Base-by-base conservation (phyloP, 92 coral and sea anemone genomes). In the Phenganax subtilis region DNA sequence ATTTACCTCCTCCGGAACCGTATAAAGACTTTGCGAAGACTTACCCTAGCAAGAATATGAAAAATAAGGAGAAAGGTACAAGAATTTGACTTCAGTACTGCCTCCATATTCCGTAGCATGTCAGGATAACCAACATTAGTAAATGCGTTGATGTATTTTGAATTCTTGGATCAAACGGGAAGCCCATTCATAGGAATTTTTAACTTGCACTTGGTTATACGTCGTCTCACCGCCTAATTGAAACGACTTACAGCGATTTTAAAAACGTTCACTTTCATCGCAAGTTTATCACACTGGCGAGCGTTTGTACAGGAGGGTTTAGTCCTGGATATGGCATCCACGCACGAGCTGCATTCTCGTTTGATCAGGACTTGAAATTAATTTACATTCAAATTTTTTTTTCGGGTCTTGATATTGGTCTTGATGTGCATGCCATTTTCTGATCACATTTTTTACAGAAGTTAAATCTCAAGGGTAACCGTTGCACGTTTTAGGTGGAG, bases 1-100 rank as follows among this genome's bases (percentile, higher is more conserved):
- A 89, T 54, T 81, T 92, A 29, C 98, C 98, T 10, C 91, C 91
- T 8, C 98, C 98, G n/a, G 98, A 94, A 77, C 89, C 94, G 10
- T 94, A 88, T 84, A 75, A 85, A 81, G 96, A 94, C 9, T 88
- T 92, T 61, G 51, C 81, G 57, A 94, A 90, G 88, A 89, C 98
- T 10, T 94, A 94, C 72, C 97, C 98, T 9, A 93, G 98, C 84
- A 84, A 93, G 70, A 89, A 85, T 81, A 86, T 87, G 64, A 89
- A 85, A 7, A 84, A 16, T 84, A 77, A 63, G 29, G 69, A 62
- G 54, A 72, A 80, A 71, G 81, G 83, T 74, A 60, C 25, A 20
- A 53, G 77, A 25, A 70, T 53, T 37, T 37, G 47, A 37, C 47
- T 37, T 37, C 47, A 37, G 11, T 4, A 47, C 11, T 3, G 51